Percentiles rank a stretch among this genome's conserved stretches.
Conservation (phyloP, 1,140 invertebrate species). For the Hyles vespertilio region DNA sequence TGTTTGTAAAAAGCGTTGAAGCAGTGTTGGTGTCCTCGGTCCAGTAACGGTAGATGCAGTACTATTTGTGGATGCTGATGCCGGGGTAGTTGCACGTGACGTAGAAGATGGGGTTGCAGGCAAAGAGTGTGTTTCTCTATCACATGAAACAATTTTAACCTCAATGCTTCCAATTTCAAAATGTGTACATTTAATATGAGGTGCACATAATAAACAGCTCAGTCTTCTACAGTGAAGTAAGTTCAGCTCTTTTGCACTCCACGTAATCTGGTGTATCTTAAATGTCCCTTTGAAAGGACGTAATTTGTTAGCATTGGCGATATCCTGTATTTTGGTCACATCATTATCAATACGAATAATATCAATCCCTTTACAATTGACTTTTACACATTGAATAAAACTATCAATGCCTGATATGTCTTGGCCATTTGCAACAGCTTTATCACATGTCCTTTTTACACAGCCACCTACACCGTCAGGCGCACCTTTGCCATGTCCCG, state of each 20-base stretch:
- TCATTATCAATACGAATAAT: conserved; percentile 6
- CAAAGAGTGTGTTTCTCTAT: neutral
- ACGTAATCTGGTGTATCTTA: conserved; percentile 1
- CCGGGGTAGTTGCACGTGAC: neutral
- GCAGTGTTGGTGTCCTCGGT: neutral
- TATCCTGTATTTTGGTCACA: conserved; percentile 10
- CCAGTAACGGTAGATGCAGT: neutral
- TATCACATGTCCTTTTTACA: conserved; percentile 12
- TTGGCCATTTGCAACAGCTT: conserved; percentile 10
- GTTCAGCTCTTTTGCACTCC: no score
- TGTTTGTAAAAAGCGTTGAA: no score
- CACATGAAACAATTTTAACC: neutral
- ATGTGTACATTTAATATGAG: conserved; percentile 14
- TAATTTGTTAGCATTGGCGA: conserved; percentile 1
- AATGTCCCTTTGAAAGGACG: conserved; percentile 19
- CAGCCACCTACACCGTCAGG: conserved; percentile 21
- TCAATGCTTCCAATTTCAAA: conserved; percentile 18
- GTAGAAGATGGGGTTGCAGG: neutral
- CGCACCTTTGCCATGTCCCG: conserved; percentile 22
- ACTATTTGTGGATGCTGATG: no score
- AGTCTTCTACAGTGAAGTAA: conserved; percentile 10
- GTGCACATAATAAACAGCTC: conserved; percentile 10
- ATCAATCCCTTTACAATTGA: no score
- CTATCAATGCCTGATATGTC: conserved; percentile 13
- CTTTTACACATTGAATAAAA: conserved; percentile 6